Conservation (phyloP, 2,888 invertebrate genomes). For the Drosophila parthenogenetica region DNA sequence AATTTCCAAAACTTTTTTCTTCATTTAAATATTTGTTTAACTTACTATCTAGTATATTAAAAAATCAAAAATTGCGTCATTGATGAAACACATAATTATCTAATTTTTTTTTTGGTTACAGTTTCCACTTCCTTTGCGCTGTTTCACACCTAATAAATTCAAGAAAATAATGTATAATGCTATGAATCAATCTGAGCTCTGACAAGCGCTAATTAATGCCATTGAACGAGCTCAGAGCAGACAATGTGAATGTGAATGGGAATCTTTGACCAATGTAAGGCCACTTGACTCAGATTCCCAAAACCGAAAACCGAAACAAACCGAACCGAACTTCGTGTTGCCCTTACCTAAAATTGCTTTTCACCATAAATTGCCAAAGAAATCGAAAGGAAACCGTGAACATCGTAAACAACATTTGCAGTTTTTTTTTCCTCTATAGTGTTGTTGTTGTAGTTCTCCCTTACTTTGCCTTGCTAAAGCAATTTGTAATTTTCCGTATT, state of each 20-base stretch:
- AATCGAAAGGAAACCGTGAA: conserved; percentile 82
- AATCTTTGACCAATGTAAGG: conserved; percentile 55
- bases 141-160: conserved; percentile 12
- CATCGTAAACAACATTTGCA: conserved; percentile 79
- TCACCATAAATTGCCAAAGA: conserved; percentile 72
- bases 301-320: conserved; percentile 9
- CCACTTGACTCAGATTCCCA: conserved; percentile 50
- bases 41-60: too few relatives aligned
- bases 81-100: background rate
- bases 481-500: conserved; percentile 80
- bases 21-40: background rate
- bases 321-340: conserved; percentile 31
- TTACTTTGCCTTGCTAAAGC: conserved; percentile 47
- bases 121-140: background rate
- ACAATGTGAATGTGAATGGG: conserved; percentile 27
- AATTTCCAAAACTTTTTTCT: too few relatives aligned
- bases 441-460: conserved; percentile 17
- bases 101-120: background rate
- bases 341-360: conserved; percentile 43
- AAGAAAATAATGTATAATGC: conserved; percentile 18
- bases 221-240: background rate
- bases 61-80: background rate
- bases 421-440: conserved; percentile 45
- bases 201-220: conserved; percentile 42
- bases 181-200: conserved; percentile 31